Base-by-base conservation (phyloP, 2,888 invertebrate genomes). In the Eilema sororculum region DNA sequence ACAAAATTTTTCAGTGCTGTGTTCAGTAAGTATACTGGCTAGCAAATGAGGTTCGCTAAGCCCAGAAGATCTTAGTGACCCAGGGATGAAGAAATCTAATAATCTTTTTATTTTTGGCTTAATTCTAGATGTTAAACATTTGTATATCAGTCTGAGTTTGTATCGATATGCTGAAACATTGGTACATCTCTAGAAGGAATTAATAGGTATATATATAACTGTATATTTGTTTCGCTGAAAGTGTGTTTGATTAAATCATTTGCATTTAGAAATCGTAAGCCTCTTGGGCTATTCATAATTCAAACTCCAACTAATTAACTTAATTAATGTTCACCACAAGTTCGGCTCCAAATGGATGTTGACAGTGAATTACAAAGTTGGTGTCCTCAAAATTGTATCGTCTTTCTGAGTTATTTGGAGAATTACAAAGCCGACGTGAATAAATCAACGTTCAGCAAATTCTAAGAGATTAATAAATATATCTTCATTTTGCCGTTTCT, bases 201-300 rank as follows among this genome's bases (percentile, higher is more conserved):
- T 16, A 20, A 52, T 52, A 41, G 10, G 3, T 41, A n/a, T n/a
- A n/a, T 6, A 46, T 46, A 52, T n/a, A 52, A 9, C 52, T 52
- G 2, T 52, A 20, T 46, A 52, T 52, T 9, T 52, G 52, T 52
- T n/a, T 52, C 6, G 8, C 20, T 52, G 46, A 52, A 52, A 52
- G 20, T 58, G 64, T 69, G 65, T 72, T 58, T 57, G 20, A 59
- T 25, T 59, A 67, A 56, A 46, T 59, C 57, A 65, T 74, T 72
- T 70, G 61, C 59, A 71, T 72, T 76, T 33, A 61, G 20, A 25
- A 67, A 57, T 68, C 60, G 24, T 37, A 65, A 62, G 16, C 28
- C 16, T 30, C 74, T 70, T 62, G 28, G 46, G 59, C 60, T 71
- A 76, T 68, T 65, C 56, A 59, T 67, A 65, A 78, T 68, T 70